Evolutionary conservation across 64 coral and sea anemone species (phyloP).

Genomic region (Dendronephthya gigantea): DNA sequence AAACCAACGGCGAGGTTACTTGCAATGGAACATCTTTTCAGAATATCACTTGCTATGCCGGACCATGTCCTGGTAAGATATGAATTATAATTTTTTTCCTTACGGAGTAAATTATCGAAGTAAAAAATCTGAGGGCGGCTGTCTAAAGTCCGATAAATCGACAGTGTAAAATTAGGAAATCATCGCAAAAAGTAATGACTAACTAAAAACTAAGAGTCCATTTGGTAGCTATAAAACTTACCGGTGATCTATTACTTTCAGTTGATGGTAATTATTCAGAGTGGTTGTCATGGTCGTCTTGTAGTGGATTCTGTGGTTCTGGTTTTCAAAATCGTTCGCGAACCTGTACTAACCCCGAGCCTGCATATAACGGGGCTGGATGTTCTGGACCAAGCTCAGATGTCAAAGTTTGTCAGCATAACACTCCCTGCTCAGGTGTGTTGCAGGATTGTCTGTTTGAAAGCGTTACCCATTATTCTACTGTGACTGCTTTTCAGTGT

Average conservation of each 20-base stretch:
- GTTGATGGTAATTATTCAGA: constrained; percentile 18
- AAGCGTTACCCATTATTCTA: too few species aligned
- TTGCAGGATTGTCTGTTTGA: too few species aligned
- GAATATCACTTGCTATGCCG: neutral
- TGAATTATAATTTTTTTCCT: too few species aligned
- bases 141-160: too few species aligned
- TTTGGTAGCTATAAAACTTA: neutral
- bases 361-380: neutral
- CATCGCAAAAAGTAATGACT: neutral
- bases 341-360: neutral
- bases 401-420: neutral
- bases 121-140: too few species aligned
- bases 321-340: neutral
- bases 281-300: neutral
- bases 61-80: neutral
- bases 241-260: neutral
- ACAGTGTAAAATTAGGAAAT: too few species aligned
- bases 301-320: neutral
- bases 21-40: neutral
- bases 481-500: too few species aligned
- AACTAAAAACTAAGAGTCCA: neutral
- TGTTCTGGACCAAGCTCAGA: neutral
- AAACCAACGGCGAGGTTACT: neutral
- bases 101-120: too few species aligned
- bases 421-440: neutral